Evolutionary conservation across 2,113 vertebrate species (phyloP).

Genomic region (Ictalurus punctatus): DNA sequence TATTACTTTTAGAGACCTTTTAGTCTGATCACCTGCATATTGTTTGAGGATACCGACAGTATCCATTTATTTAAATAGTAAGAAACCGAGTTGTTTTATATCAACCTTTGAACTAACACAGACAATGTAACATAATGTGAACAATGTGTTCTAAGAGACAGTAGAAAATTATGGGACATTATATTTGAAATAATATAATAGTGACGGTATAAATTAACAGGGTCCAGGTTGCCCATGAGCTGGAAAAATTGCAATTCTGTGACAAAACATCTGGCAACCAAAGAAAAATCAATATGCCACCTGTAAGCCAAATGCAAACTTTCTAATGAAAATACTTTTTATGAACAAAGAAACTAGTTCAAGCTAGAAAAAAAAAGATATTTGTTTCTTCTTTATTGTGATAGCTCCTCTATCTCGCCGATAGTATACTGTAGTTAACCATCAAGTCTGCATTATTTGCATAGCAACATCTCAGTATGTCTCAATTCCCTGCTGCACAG

Average conservation of each 20-base stretch:
- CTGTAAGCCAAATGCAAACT: slow-evolving; percentile 7
- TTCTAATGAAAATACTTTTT: neutral
- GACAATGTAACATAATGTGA: neutral
- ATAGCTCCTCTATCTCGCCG: neutral
- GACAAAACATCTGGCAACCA: neutral
- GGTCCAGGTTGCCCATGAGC: neutral
- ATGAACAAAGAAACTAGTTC: neutral
- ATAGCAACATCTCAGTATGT: slow-evolving; percentile 47
- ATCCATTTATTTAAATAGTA: neutral
- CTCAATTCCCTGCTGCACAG: slow-evolving; percentile 39
- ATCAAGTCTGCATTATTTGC: slow-evolving; percentile 40
- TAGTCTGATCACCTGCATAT: neutral
- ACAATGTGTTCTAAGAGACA: neutral
- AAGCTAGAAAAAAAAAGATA: neutral
- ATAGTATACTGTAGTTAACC: slow-evolving; percentile 5
- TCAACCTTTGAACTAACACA: neutral
- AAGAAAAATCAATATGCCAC: neutral
- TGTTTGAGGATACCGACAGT: neutral
- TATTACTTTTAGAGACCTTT: neutral
- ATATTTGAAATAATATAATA: neutral
- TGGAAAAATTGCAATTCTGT: neutral
- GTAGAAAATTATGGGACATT: neutral
- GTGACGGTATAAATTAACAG: neutral
- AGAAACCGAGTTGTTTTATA: neutral
- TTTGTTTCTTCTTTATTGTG: neutral